Base-by-base conservation (phyloP, 2,888 invertebrate species). In the Deroplatys truncata region DNA sequence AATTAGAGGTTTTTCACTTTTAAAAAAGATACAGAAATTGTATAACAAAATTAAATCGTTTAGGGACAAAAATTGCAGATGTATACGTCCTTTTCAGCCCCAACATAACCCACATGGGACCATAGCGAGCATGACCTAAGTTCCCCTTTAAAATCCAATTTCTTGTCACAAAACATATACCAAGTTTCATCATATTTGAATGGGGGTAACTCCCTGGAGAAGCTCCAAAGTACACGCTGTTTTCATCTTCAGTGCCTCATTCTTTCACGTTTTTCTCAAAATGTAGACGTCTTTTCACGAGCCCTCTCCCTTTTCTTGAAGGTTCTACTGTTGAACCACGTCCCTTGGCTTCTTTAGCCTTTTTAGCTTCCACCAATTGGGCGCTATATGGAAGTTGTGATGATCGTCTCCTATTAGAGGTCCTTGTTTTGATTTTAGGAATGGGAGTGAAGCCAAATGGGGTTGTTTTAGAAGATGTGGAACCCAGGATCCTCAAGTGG, bases 341-440 rank as follows among this genome's bases (percentile, higher is more conserved):
- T 85, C 35, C 84, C 82, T 35, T 29, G 29, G 88, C 85, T 84
- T 88, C 85, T 31, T 88, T 88, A 84, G 31, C 88, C 28, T 88
- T 85, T 88, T 88, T 88, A 84, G 82, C 89, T 88, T 43, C 84
- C 84, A 84, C 86, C 35, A 84, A 84, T 84, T 88, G 85, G 84
- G 4, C n/a, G 49, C 88, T 84, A 56, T 84, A 89, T 56, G 88
- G 82, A 84, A 89, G 88, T 88, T 89, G 85, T 88, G 85, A 56
- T 49, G 8, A 89, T 89, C 85, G 72, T 56, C 82, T 35, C 85
- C 89, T 85, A 85, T 84, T 89, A 49, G 85, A 89, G 16, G 10
- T 88, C 49, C 56, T 84, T 84, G 84, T 88, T 89, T 84, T 88
- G 31, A 31, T 31, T 31, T 31, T 5, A 4, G 31, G 31, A 5